These are phyloP conservation scores for Drosophila ochracea DNA, from an alignment of 2,888 invertebrate genomes.

Conservation along the genomic window DNA sequence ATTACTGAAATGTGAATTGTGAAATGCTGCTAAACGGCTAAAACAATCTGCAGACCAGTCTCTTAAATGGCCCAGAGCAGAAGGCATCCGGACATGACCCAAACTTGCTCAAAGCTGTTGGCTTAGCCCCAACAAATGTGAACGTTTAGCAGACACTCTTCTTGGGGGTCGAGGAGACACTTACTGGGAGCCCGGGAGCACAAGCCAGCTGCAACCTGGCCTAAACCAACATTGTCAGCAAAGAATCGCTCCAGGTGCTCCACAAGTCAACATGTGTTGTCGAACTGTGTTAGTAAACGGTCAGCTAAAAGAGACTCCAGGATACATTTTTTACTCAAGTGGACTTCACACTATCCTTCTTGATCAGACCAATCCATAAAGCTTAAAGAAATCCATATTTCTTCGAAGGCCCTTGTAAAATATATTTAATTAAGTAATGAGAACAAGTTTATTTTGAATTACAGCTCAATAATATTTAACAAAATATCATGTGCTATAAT, in stretches of 20 bases:
- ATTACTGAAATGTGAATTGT: conserved; percentile 58
- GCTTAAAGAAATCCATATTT: not conserved
- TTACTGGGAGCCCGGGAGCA: conserved; percentile 5
- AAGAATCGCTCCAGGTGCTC: conserved; percentile 17
- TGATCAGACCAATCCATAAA: not conserved
- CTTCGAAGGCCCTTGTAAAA: not conserved
- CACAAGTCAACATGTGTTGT: conserved; percentile 25
- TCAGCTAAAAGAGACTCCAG: conserved; percentile 19
- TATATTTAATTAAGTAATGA: not conserved
- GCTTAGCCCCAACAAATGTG: conserved; percentile 35
- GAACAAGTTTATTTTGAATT: not conserved
- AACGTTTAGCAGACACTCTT: conserved; percentile 50
- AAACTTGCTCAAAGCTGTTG: conserved; percentile 28
- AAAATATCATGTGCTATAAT: no score
- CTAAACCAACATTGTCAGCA: conserved; percentile 30
- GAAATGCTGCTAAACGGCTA: conserved; percentile 68
- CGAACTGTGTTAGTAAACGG: conserved; percentile 8
- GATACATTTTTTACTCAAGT: not conserved
- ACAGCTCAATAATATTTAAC: not conserved
- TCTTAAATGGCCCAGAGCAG: conserved; percentile 40
- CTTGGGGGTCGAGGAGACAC: conserved; percentile 28
- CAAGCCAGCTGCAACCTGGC: conserved; percentile 16
- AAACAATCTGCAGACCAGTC: conserved; percentile 59
- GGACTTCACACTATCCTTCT: not conserved
- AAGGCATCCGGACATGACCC: conserved; percentile 23